Evolutionary conservation across 2,113 vertebrate genomes (phyloP), one percentile per base, ranked within the genome.

Genomic region (Butorides virescens): DNA sequence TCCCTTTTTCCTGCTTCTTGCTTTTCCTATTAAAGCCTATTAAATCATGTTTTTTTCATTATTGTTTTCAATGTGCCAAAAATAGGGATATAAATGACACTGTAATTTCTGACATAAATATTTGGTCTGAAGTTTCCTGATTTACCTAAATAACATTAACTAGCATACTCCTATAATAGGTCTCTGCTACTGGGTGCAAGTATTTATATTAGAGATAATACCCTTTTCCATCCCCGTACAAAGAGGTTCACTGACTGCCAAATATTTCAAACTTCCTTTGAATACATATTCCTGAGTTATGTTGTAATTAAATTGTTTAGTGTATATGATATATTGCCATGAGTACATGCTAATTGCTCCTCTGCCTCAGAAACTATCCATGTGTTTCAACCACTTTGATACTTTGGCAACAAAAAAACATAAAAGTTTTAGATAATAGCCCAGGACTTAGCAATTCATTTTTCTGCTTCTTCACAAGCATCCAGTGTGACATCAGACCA

Each of bases 61-160:
- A 79, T 37, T 90, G 58, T 92, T 94, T 95, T 79, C 62, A 89
- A 10, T 39, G n/a, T 72, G 46, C 71, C 94, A 95, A 89, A 88
- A 93, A 71, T 85, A 95, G 39, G 11, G 27, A 47, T 78, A 53
- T 65, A 97, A 95, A 95, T 61, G 55, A 36, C 11, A 82, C 14
- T 66, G 72, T 73, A 88, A 93, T 94, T 93, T 92, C 85, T 92
- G 62, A 37, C 52, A 56, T 77, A 95, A 97, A 93, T 84, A 93
- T 94, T 90, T 90, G 39, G 22, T 76, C 79, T 94, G 91, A 91
- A 87, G 77, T 93, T 97, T 94, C 94, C 80, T 81, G 81, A 78
- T 86, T 82, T 95, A 91, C 59, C 52, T 79, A 49, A 84, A 80
- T 55, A 81, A 65, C 52, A 73, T 72, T 89, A 87, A 85, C 30